phyloP scores from a whole-genome alignment of 2,113 vertebrate species.

The Stomatorhinus ivindoensis region DNA sequence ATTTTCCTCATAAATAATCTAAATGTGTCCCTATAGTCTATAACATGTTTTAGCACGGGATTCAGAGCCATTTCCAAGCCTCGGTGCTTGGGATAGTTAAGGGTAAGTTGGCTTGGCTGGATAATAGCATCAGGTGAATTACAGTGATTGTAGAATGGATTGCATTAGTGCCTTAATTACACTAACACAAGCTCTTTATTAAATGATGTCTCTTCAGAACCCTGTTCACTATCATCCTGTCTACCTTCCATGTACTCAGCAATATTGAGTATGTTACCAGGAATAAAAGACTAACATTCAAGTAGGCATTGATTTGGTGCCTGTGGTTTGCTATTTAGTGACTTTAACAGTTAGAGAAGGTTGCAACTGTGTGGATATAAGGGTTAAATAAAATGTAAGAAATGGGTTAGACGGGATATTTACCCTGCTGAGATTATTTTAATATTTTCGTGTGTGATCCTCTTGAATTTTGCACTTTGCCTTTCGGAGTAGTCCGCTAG shows the following conservation, averaged over 20 bases:
- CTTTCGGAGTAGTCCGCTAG: neutral
- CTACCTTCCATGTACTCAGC: neutral
- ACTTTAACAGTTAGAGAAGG: neutral
- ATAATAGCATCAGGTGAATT: neutral
- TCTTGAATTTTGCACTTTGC: neutral
- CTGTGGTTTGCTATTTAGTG: neutral
- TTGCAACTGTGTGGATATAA: neutral
- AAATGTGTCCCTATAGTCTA: neutral
- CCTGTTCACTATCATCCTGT: neutral
- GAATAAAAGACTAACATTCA: neutral
- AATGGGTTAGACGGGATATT: neutral
- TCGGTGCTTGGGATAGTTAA: neutral
- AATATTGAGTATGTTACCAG: neutral
- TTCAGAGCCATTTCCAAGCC: neutral
- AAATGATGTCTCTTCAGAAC: neutral
- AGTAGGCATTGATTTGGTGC: neutral
- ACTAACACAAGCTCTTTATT: neutral
- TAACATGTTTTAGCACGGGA: neutral
- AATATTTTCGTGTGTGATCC: slow-evolving; percentile 4
- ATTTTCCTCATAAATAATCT: neutral
- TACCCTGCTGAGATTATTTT: neutral
- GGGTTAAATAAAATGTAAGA: neutral
- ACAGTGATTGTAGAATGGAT: neutral
- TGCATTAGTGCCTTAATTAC: neutral
- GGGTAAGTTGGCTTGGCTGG: neutral